These are phyloP conservation scores for Bilobella aurantiaca DNA, from an alignment of 1,140 invertebrate species.

Conservation along the genomic window DNA sequence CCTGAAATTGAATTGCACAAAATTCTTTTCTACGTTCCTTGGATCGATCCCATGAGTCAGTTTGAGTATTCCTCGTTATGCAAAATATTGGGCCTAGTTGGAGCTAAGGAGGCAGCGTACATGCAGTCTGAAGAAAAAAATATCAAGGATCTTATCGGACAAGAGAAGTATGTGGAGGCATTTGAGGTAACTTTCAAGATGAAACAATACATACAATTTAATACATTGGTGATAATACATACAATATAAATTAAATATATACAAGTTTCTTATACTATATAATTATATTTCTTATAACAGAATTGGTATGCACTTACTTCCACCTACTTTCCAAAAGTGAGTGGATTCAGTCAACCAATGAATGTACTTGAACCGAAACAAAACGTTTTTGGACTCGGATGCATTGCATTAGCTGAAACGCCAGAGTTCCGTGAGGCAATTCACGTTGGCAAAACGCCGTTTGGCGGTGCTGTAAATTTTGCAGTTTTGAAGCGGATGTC, in stretches of 20 bases:
- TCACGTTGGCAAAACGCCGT: conserved; percentile 45
- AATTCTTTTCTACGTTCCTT: background rate
- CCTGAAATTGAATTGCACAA: background rate
- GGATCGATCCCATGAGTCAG: background rate
- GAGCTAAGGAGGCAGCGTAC: background rate
- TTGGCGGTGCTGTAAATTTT: conserved; percentile 25
- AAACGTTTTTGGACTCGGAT: conserved; percentile 34
- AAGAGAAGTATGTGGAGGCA: background rate
- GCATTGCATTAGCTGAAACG: conserved; percentile 38
- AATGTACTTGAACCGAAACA: background rate
- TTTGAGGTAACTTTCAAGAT: background rate
- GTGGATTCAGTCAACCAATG: background rate
- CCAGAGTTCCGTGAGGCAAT: conserved; percentile 41
- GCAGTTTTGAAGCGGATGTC: no score
- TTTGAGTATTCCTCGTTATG: background rate
- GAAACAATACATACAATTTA: background rate
- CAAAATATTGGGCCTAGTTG: background rate
- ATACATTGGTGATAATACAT: no score
- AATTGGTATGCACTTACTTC: background rate
- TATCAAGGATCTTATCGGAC: background rate
- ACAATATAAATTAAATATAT: background rate
- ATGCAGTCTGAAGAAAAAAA: background rate
- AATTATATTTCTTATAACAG: background rate
- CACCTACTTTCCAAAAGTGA: background rate
- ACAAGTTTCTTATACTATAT: background rate